Conservation (phyloP, 2,888 invertebrate genomes). For the Ellobium chinense region DNA sequence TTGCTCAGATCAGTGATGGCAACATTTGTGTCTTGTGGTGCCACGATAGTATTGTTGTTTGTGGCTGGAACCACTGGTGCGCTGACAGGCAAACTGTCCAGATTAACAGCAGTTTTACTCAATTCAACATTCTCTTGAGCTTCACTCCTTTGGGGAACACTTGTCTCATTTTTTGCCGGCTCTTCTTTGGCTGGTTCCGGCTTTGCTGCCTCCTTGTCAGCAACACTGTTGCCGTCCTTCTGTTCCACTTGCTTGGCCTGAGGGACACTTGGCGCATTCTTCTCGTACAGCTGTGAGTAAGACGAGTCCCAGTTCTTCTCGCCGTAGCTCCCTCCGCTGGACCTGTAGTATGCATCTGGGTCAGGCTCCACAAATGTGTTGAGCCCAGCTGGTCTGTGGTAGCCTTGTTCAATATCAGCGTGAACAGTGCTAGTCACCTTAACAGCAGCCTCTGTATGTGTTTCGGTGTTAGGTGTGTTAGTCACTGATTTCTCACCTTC, state of each 20-base stretch:
- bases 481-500: slow-evolving; percentile 11
- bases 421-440: not conserved
- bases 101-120: not conserved
- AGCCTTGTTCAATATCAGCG: not conserved
- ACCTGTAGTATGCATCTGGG: slow-evolving; percentile 5
- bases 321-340: not conserved
- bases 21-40: not conserved
- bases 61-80: not conserved
- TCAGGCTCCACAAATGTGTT: slow-evolving; percentile 42
- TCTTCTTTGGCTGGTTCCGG: not conserved
- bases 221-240: not conserved
- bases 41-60: not conserved
- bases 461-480: slow-evolving; percentile 10
- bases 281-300: not conserved
- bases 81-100: not conserved
- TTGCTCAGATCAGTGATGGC: not conserved
- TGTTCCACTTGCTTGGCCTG: no score
- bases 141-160: not conserved
- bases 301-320: not conserved
- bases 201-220: not conserved
- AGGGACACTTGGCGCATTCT: not conserved
- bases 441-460: not conserved
- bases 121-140: not conserved
- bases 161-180: not conserved
- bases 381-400: slow-evolving; percentile 16